Base-by-base conservation (phyloP, 2,888 invertebrate species). In the Xestia xanthographa region DNA sequence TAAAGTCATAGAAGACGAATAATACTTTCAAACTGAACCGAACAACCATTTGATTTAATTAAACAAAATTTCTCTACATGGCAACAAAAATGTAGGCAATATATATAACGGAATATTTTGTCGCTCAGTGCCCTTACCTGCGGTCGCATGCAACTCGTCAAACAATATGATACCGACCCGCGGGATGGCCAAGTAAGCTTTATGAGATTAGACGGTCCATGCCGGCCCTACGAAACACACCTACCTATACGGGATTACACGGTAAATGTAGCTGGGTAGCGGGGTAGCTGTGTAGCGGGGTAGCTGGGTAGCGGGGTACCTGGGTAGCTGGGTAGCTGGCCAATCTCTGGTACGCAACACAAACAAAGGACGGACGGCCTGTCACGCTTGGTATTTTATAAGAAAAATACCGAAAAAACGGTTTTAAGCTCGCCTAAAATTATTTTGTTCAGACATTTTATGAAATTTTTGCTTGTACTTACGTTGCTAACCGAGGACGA, bases 171-270 rank as follows among this genome's bases (percentile, higher is more conserved):
- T 86, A 86, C 84, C 84, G 88, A 85, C 88, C 90, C 88, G 75
- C 38, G 77, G 88, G 88, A 89, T 85, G 88, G 83, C 87, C 86
- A 90, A 91, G 91, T 92, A 92, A 92, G 93, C 92, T 92, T 92
- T 90, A 92, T 89, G 88, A 92, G 93, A 92, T 94, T 93, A 93
- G 82, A 88, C 74, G 90, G 89, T 91, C 88, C 88, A 87, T 82
- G 87, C 82, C 83, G 81, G 87, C 84, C 75, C 62, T 73, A 66
- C 74, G 67, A 63, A 70, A 82, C 60, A 75, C 80, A 85, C 60
- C 72, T 80, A 85, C 79, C 71, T 86, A 58, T 75, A 70, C 70
- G 60, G 72, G 74, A 82, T 83, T 83, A 86, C 66, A 66, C 56
- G 62, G 72, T 60, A 74, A 82, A 84, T 68, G 74, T 85, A 70